Percentiles rank a stretch among this genome's conserved stretches.
phyloP scores from a whole-genome alignment of 2,113 vertebrate genomes.

The Mixornis gularis region DNA sequence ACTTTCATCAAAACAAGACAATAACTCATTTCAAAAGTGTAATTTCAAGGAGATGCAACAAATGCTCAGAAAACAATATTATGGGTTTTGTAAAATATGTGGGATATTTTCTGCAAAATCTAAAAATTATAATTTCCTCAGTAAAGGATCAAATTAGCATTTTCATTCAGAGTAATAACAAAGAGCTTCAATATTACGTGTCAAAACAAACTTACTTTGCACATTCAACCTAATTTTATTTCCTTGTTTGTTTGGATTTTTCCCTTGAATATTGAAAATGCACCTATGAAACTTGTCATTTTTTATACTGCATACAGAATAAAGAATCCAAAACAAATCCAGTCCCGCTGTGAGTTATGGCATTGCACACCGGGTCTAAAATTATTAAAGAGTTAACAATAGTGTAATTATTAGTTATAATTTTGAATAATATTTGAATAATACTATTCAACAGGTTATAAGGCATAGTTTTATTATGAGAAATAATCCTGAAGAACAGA shows the following conservation, averaged over 20 bases:
- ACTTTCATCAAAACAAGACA: constrained; percentile 42
- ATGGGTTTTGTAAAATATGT: background rate
- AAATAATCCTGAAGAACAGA: background rate
- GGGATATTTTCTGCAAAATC: constrained; percentile 6
- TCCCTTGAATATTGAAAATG: background rate
- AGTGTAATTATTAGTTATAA: no score
- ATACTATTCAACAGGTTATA: background rate
- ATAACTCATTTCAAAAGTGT: constrained; percentile 40
- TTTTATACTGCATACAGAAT: background rate
- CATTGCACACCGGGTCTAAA: background rate
- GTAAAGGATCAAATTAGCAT: constrained; percentile 8
- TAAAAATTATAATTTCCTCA: constrained; percentile 12
- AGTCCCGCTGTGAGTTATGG: background rate
- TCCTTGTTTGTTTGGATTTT: background rate
- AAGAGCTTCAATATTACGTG: background rate
- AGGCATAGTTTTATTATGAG: background rate
- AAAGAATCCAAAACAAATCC: background rate
- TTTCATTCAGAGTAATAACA: background rate
- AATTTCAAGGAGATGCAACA: constrained; percentile 21
- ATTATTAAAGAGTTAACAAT: background rate
- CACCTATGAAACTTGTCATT: background rate
- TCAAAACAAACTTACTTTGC: constrained; percentile 15
- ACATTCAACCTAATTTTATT: background rate
- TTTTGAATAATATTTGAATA: background rate
- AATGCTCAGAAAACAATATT: background rate